phyloP scores from a whole-genome alignment of 1,140 invertebrate genomes.

The Papilio dardanus region DNA sequence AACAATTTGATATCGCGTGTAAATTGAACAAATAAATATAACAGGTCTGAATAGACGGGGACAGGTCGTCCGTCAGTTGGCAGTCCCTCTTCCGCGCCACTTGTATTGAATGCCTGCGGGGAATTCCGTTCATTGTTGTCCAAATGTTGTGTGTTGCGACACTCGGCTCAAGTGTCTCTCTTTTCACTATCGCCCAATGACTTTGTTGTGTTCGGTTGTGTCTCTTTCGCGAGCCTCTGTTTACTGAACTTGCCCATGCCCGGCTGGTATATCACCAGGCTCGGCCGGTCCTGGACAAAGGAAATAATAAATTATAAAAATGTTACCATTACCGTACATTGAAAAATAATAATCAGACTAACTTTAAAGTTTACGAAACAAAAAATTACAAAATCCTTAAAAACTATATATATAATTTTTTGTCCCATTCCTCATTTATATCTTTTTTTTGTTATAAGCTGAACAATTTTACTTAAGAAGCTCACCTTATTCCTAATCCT shows the following conservation, averaged over 20 bases:
- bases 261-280: constrained; percentile 88
- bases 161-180: constrained; percentile 73
- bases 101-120: constrained; percentile 70
- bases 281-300: constrained; percentile 85
- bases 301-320: constrained; percentile 19
- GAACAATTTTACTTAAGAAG: constrained; percentile 27
- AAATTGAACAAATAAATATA: constrained; percentile 67
- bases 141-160: constrained; percentile 60
- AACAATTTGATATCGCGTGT: constrained; percentile 60
- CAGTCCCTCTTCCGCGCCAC: constrained; percentile 63
- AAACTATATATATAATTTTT: no score
- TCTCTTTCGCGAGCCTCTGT: constrained; percentile 85
- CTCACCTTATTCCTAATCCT: constrained; percentile 87
- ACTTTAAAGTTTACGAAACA: no score
- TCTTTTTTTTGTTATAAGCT: no score
- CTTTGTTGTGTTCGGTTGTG: constrained; percentile 65
- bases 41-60: constrained; percentile 63
- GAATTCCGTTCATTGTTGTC: constrained; percentile 77
- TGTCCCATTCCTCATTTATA: no score
- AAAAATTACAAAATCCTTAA: no score
- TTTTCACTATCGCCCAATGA: constrained; percentile 73
- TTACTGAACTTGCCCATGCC: constrained; percentile 89
- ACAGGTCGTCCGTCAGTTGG: constrained; percentile 67
- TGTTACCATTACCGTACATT: no score
- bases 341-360: no score